These are phyloP conservation scores for Ia io DNA, from an alignment of 2,113 vertebrate genomes.

Conservation along the genomic window DNA sequence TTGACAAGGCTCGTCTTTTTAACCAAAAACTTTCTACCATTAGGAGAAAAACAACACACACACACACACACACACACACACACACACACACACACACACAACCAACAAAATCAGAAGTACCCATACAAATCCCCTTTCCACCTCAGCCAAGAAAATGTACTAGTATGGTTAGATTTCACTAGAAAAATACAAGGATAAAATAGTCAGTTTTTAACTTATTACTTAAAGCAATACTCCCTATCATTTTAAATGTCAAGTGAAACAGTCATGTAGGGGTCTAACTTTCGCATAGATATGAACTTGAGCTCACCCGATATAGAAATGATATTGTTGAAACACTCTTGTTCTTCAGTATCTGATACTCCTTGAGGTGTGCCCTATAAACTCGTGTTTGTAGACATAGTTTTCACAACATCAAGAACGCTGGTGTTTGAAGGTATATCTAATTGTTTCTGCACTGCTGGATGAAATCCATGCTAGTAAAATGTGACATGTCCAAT, in stretches of 20 bases:
- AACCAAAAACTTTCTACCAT: neutral
- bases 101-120: neutral
- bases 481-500: neutral
- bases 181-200: neutral
- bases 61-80: no score
- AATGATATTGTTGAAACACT: neutral
- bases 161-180: neutral
- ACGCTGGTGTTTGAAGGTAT: neutral
- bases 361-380: neutral
- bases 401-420: neutral
- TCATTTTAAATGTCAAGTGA: slow-evolving; percentile 17
- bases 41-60: neutral
- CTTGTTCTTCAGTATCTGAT: neutral
- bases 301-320: neutral
- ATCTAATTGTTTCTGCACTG: neutral
- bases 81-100: no score
- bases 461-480: slow-evolving; percentile 5
- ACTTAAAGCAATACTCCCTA: neutral
- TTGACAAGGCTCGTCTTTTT: neutral
- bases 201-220: neutral
- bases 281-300: neutral
- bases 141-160: neutral
- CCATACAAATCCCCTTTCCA: neutral
- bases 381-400: neutral
- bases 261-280: neutral